A percentile compares a stretch with the other conserved stretches of the same genome.
Conservation (phyloP, 2,797 vertebrate genomes). For the Acropternis orthonyx region DNA sequence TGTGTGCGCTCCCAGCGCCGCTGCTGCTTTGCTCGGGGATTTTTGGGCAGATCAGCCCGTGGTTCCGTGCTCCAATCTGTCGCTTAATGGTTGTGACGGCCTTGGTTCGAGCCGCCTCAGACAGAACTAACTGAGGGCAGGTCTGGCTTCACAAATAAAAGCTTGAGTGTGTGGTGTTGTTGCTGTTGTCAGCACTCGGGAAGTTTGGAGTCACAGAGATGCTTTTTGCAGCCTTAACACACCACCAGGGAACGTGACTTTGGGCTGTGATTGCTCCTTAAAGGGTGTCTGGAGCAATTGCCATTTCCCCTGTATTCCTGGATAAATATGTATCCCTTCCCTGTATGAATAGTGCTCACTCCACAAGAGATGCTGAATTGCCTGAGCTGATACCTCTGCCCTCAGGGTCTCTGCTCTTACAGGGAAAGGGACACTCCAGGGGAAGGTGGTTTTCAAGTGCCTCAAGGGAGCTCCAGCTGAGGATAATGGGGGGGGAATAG, state of each 20-base stretch:
- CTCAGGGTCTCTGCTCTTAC: not conserved
- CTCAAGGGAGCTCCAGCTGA: not conserved
- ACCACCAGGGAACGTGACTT: not conserved
- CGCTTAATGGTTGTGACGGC: not conserved
- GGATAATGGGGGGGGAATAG: fast-evolving
- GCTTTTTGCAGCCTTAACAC: not conserved
- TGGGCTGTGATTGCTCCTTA: not conserved
- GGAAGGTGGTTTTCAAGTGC: not conserved
- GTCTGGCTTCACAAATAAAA: not conserved
- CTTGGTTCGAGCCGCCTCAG: not conserved
- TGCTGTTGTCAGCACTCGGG: not conserved
- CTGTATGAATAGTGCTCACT: fast-evolving
- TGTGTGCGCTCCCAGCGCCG: fast-evolving
- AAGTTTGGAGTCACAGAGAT: not conserved
- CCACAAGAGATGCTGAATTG: not conserved
- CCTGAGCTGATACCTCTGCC: not conserved
- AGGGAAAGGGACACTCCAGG: not conserved
- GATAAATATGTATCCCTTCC: not conserved
- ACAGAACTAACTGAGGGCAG: not conserved
- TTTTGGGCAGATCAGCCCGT: not conserved
- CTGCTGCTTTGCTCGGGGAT: not conserved
- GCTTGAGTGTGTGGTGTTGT: not conserved
- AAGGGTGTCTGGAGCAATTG: not conserved
- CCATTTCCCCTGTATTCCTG: not conserved
- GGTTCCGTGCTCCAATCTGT: not conserved